A percentile compares a stretch with the other conserved stretches of the same genome.
phyloP scores from a whole-genome alignment of 2,888 invertebrate genomes.

The Chrysotoxum bicinctum region DNA sequence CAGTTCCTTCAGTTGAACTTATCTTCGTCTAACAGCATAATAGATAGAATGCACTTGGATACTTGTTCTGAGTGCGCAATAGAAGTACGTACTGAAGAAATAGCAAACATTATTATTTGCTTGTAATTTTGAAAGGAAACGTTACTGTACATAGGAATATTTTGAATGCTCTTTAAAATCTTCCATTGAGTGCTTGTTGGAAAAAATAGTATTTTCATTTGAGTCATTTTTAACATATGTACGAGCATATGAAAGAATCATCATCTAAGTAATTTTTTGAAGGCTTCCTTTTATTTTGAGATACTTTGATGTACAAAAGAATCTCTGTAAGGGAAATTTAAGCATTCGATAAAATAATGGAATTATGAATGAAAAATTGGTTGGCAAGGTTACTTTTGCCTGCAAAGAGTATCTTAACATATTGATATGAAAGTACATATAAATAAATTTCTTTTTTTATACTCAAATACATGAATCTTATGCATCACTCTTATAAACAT shows the following conservation, averaged over 20 bases:
- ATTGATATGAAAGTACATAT: too few species aligned
- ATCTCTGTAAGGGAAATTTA: too few species aligned
- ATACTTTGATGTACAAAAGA: too few species aligned
- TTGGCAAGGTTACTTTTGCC: too few species aligned
- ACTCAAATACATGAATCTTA: too few species aligned
- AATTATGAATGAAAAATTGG: too few species aligned
- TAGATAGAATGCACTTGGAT: slow-evolving; percentile 8
- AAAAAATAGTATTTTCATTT: slow-evolving; percentile 1
- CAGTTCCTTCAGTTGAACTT: not conserved
- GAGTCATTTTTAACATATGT: not conserved
- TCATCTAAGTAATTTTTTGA: too few species aligned
- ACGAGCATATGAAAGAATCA: not conserved
- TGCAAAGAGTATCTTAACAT: too few species aligned
- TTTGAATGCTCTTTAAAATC: not conserved
- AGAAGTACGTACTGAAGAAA: not conserved
- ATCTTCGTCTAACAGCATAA: slow-evolving; percentile 4
- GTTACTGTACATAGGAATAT: not conserved
- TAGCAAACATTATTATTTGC: slow-evolving; percentile 3
- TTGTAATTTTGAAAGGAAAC: not conserved
- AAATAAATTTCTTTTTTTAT: too few species aligned
- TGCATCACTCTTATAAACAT: too few species aligned
- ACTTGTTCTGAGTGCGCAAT: slow-evolving; percentile 11
- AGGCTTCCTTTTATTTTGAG: too few species aligned
- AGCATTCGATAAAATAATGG: too few species aligned
- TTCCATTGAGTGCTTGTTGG: not conserved